Base-by-base conservation (phyloP, 1,140 invertebrate species). In the Drosophila novamexicana region DNA sequence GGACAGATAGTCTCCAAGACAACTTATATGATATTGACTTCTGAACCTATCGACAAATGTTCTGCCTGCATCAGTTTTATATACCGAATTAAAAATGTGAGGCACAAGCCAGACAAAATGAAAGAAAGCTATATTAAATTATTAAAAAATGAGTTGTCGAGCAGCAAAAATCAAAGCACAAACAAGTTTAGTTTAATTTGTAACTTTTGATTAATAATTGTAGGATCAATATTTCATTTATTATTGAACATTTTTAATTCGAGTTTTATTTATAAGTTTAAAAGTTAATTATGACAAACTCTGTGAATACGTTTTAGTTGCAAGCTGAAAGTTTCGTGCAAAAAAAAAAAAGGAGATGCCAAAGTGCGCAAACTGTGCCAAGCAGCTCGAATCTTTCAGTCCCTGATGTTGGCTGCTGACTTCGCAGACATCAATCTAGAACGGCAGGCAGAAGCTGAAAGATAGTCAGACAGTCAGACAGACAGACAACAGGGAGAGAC, bases 371-470 rank as follows among this genome's bases (percentile, higher is more conserved):
- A 85, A 86, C 78, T 85, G 82, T 85, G 82, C 75, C 83, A 86
- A 79, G 73, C 52, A 37, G 50, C 45, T 63, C 52, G 44, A 69
- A 40, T 56, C 29, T 14, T 34, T 53, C 53, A 18, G 36, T 45
- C 56, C 59, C 18, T 44, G 44, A 47, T 49, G 37, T 29, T 83
- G 75, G 50, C 49, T 72, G 75, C 80, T 79, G 80, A 66, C 67
- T 65, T 18, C 32, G 77, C 71, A 85, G 84, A 80, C 85, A 88
- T 89, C 77, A 83, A 88, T 88, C 83, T 83, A 83, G 79, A 83
- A 77, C 79, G 76, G 76, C 79, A 83, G 76, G 72, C 83, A 88
- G 81, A 62, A 70, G 57, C 56, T 54, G 50, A 54, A 45, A 61
- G 56, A 61, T 50, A 62, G 59, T n/a, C 57, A 77, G 83, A 76